phyloP scores from a whole-genome alignment of 2,113 vertebrate species.

The Ciconia maguari region DNA sequence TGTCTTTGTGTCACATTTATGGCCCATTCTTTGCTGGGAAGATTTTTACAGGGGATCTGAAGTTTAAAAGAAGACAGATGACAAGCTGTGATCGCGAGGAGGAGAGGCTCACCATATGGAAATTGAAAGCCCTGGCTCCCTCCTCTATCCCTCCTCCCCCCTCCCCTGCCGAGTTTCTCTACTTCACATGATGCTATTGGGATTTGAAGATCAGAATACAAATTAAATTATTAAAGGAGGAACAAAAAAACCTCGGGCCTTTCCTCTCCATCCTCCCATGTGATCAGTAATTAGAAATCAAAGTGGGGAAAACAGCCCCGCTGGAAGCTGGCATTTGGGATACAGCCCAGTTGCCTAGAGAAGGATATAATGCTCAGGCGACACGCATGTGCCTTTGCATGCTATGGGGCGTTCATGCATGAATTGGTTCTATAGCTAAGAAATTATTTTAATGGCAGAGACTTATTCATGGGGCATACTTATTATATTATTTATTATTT shows the following conservation, averaged over 20 bases:
- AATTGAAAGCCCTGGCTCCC: constrained; percentile 61
- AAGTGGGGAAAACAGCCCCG: constrained; percentile 18
- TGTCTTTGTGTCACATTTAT: constrained; percentile 57
- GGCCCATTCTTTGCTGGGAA: constrained; percentile 59
- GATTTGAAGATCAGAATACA: constrained; percentile 66
- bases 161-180: constrained; percentile 57
- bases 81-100: constrained; percentile 58
- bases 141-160: constrained; percentile 49
- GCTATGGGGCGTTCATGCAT: not conserved
- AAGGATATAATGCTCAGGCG: not conserved
- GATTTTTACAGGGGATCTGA: constrained; percentile 63
- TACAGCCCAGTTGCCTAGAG: not conserved
- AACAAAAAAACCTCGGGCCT: not conserved
- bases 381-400: not conserved
- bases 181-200: constrained; percentile 57
- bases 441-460: not conserved
- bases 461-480: not conserved
- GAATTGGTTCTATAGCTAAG: not conserved
- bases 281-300: constrained; percentile 45
- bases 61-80: constrained; percentile 71
- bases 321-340: constrained; percentile 33
- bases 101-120: constrained; percentile 65
- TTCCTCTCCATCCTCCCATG: constrained; percentile 34
- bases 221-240: constrained; percentile 63
- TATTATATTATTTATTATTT: not conserved